Conservation (phyloP, 2,113 vertebrate genomes). For the Jaculus jaculus region DNA sequence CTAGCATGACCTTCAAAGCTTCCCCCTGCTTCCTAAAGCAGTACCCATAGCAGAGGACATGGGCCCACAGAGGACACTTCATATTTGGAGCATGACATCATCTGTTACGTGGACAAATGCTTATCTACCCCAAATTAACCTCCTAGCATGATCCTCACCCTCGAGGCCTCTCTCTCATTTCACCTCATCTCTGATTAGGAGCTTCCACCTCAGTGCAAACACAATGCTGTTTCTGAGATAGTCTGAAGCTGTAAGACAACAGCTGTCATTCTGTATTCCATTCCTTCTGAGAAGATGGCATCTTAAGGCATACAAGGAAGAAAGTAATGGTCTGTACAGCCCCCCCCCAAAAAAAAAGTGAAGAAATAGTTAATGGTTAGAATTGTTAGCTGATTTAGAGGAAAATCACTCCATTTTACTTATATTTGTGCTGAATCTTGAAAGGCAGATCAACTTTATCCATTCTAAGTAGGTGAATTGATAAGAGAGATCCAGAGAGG, state of each 20-base stretch:
- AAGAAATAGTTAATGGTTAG: background rate
- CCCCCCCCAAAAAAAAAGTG: background rate
- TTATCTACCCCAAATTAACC: background rate
- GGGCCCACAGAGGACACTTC: background rate
- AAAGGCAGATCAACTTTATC: background rate
- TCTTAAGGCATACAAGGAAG: background rate
- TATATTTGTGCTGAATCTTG: background rate
- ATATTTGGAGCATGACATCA: too few relatives aligned
- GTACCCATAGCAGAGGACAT: background rate
- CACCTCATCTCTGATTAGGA: background rate
- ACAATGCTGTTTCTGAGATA: background rate
- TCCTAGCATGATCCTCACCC: background rate
- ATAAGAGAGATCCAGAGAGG: accelerated
- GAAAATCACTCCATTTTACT: too few relatives aligned
- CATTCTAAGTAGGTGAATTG: background rate
- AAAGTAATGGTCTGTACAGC: background rate
- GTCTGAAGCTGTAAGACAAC: background rate
- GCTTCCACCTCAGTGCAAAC: background rate
- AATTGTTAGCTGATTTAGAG: too few relatives aligned
- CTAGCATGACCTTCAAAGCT: background rate
- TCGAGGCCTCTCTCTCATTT: background rate
- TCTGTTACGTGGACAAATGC: background rate
- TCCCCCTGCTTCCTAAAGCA: background rate
- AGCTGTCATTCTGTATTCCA: background rate
- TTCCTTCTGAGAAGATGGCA: background rate